phyloP scores from a whole-genome alignment of 2,888 invertebrate genomes.

The Polylopha cassiicola region DNA sequence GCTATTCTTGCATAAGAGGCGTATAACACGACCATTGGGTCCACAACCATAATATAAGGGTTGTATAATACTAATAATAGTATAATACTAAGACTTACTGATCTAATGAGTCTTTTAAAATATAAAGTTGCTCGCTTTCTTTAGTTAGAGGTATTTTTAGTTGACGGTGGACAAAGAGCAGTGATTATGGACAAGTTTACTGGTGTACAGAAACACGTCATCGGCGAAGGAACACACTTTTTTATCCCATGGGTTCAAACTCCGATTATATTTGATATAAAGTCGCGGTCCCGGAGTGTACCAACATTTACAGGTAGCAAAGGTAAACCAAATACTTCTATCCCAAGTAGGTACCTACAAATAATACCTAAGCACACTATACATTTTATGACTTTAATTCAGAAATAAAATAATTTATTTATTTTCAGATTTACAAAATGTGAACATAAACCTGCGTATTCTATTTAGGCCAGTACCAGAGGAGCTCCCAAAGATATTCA shows the following conservation, averaged over 20 bases:
- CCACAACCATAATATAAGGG: no score
- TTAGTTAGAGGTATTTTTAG: constrained; percentile 18
- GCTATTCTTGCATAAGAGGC: no score
- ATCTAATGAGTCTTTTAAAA: no score
- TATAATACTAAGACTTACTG: no score
- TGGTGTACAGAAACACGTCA: constrained; percentile 89
- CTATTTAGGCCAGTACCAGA: constrained; percentile 92
- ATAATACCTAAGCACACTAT: no score
- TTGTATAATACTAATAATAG: no score
- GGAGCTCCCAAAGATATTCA: constrained; percentile 91
- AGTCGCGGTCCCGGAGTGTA: constrained; percentile 92
- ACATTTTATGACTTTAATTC: not conserved
- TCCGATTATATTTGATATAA: constrained; percentile 94
- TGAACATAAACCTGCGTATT: constrained; percentile 95
- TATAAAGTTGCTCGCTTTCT: no score
- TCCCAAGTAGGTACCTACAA: no score
- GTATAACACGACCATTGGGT: no score
- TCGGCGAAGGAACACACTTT: constrained; percentile 97
- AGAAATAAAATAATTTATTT: not conserved
- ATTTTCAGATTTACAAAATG: constrained; percentile 91
- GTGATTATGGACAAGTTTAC: constrained; percentile 96
- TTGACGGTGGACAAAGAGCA: constrained; percentile 94
- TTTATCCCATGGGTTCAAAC: constrained; percentile 96
- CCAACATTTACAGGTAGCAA: constrained; percentile 96
- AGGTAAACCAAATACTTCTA: no score